These are phyloP conservation scores for Lerema accius DNA, from an alignment of 1,140 invertebrate species.

Conservation along the genomic window DNA sequence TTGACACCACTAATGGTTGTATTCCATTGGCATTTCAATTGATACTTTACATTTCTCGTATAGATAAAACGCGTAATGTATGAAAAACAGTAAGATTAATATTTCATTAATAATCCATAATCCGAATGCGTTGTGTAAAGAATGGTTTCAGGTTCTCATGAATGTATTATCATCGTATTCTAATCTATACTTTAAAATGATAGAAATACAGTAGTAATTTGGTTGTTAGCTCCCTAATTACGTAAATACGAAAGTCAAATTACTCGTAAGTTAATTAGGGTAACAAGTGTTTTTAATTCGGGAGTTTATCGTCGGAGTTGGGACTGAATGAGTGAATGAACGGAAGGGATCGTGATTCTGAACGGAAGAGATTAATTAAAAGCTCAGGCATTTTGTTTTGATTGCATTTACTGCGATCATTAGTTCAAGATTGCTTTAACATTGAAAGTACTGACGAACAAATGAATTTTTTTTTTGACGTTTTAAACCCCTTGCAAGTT, in stretches of 20 bases:
- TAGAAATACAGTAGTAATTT: neutral
- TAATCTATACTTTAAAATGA: neutral
- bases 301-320: conserved; percentile 5
- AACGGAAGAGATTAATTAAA: conserved; percentile 14
- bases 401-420: neutral
- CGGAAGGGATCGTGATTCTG: neutral
- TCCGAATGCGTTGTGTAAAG: neutral
- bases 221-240: neutral
- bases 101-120: neutral
- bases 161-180: neutral
- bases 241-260: conserved; percentile 13
- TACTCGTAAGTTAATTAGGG: conserved; percentile 24
- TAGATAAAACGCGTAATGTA: neutral
- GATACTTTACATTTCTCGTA: neutral
- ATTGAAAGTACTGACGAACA: neutral
- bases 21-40: neutral
- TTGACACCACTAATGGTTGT: neutral
- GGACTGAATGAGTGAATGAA: conserved; percentile 1
- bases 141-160: neutral
- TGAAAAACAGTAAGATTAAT: neutral
- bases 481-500: too few species aligned
- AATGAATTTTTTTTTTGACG: neutral
- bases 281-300: conserved; percentile 26
- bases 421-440: neutral
- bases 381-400: conserved; percentile 9